Evolutionary conservation across 2,888 invertebrate species (phyloP), one percentile per base, ranked within the genome.

Genomic region (Deilephila porcellus): DNA sequence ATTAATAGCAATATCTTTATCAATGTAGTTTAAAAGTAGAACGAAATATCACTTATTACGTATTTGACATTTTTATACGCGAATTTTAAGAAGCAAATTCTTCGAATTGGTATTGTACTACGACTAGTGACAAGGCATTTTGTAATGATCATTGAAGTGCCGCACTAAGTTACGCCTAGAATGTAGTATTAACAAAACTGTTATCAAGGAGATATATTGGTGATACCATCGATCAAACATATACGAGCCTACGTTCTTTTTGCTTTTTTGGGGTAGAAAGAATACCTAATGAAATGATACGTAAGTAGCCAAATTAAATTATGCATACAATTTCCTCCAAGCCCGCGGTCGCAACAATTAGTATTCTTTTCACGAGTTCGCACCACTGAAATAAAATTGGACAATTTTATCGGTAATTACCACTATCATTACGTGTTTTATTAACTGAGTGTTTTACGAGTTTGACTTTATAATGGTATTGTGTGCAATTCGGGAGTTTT

Each of bases 391-490:
- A 76, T 67, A 56, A 77, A 80, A 79, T 74, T 76, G 75, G 76
- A 64, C 74, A 76, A 71, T 80, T 67, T 81, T 75, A 78, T 78
- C 74, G 75, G 75, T 82, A 80, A 82, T 82, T 79, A 76, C 76
- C 74, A 76, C 76, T 75, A 74, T 14, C 71, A 78, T 79, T 81
- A 81, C 75, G 25, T 72, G 77, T 76, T 71, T 71, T 75, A 67
- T 52, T 45, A 67, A 20, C 6, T 67, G 17, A 67, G 52, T 52
- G 25, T 25, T 67, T 67, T 25, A 67, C 25, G 45, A n/a, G 14
- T 52, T 25, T 4, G 45, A 25, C 62, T 32, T 72, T 62, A n/a
- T 72, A 53, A 29, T 45, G 4, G 52, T 53, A 29, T 52, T 29
- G 45, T 19, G 14, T 45, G 45, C 45, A 45, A 45, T 45, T 45